These are phyloP conservation scores for Ceratitis capitata DNA, from an alignment of 1,140 invertebrate species.

Conservation along the genomic window DNA sequence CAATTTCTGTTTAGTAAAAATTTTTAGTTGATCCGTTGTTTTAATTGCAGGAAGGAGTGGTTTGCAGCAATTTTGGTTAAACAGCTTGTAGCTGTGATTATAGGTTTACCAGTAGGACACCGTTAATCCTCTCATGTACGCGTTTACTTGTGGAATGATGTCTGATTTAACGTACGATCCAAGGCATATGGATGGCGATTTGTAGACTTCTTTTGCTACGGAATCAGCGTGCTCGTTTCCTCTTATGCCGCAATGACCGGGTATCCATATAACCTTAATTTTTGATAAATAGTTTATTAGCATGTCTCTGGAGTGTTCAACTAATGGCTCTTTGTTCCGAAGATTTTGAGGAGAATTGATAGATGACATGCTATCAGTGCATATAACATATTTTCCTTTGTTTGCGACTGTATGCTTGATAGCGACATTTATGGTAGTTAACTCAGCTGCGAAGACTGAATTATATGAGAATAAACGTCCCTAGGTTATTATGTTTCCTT, in stretches of 20 bases:
- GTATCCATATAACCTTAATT: background rate
- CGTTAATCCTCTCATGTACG: background rate
- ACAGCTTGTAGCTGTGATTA: background rate
- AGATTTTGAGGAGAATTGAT: background rate
- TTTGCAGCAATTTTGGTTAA: background rate
- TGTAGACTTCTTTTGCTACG: too few relatives aligned
- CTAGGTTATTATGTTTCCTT: too few relatives aligned
- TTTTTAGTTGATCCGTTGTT: background rate
- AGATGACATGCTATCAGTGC: background rate
- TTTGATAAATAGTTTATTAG: background rate
- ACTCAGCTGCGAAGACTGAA: too few relatives aligned
- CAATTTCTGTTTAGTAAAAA: background rate
- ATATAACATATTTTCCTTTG: background rate
- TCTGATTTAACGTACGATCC: too few relatives aligned
- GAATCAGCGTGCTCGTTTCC: background rate
- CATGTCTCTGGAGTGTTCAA: background rate
- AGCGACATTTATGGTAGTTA: too few relatives aligned
- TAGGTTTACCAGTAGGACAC: background rate
- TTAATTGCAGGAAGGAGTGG: background rate
- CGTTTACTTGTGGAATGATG: too few relatives aligned
- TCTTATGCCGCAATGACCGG: background rate
- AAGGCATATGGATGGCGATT: too few relatives aligned
- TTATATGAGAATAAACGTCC: too few relatives aligned
- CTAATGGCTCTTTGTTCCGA: background rate
- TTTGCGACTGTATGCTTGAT: background rate